Percentiles rank a stretch among this genome's conserved stretches.
Evolutionary conservation across 2,797 vertebrate species (phyloP).

Genomic region (Sorex maritimensis): DNA sequence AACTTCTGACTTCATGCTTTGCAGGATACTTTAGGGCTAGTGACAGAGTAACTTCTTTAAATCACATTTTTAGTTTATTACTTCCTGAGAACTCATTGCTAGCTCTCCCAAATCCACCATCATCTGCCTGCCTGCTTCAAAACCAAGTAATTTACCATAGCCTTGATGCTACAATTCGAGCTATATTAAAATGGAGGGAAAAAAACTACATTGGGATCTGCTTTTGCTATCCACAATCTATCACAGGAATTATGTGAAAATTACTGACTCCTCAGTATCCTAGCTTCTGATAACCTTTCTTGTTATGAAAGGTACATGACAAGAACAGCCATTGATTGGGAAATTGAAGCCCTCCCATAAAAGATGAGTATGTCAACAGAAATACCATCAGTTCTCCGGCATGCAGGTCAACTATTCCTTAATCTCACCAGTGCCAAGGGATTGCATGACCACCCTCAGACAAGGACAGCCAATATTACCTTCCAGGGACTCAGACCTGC

Average conservation of each 20-base stretch:
- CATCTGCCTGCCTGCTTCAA: background rate
- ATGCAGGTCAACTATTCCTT: conserved; percentile 78
- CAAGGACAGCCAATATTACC: conserved; percentile 76
- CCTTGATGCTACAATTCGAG: conserved; percentile 36
- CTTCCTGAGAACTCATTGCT: too few relatives aligned
- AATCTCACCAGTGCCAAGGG: conserved; percentile 76
- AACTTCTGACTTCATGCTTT: too few relatives aligned
- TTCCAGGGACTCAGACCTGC: conserved; percentile 62
- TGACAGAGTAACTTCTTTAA: too few relatives aligned
- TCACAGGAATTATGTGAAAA: conserved; percentile 64
- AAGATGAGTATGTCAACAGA: conserved; percentile 74
- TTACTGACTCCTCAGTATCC: conserved; percentile 53
- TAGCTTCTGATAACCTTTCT: conserved; percentile 75
- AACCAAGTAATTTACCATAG: background rate
- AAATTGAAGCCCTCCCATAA: conserved; percentile 82
- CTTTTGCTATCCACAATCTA: conserved; percentile 3
- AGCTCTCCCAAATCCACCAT: too few relatives aligned
- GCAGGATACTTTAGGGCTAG: too few relatives aligned
- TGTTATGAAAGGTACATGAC: conserved; percentile 80
- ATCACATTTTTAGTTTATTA: too few relatives aligned
- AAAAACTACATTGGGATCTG: conserved; percentile 46
- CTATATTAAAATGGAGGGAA: conserved; percentile 66
- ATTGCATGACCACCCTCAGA: conserved; percentile 51
- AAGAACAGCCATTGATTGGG: conserved; percentile 82
- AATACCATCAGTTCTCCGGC: conserved; percentile 56